Evolutionary conservation across 1,140 invertebrate genomes (phyloP).

Genomic region (Phymastichus coffea): DNA sequence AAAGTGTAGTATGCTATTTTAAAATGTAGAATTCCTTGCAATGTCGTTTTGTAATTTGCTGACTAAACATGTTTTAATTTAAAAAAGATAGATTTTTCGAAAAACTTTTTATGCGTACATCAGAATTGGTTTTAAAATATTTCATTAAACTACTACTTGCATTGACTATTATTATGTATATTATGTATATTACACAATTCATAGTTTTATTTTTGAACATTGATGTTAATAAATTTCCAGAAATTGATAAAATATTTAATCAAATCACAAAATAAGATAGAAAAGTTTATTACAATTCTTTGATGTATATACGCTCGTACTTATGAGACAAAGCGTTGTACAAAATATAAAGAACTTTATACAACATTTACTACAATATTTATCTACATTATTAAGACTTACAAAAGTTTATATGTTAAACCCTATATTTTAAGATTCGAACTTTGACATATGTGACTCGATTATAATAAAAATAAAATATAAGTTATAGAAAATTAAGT

Average conservation of each 20-base stretch:
- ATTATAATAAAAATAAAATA: slow-evolving; percentile 22
- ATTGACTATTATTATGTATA: too few relatives aligned
- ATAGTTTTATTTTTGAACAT: too few relatives aligned
- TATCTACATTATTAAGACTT: slow-evolving; percentile 1
- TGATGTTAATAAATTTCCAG: too few relatives aligned
- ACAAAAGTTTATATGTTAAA: slow-evolving; percentile 15
- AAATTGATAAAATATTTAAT: too few relatives aligned
- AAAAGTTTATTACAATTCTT: slow-evolving; percentile 30
- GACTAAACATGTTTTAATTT: too few relatives aligned
- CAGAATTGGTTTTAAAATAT: too few relatives aligned
- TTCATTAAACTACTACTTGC: too few relatives aligned
- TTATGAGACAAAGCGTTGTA: slow-evolving; percentile 17
- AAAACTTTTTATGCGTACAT: too few relatives aligned
- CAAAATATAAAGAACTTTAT: slow-evolving; percentile 28
- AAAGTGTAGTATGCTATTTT: slow-evolving; percentile 44
- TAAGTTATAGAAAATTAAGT: slow-evolving; percentile 15
- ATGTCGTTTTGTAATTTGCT: too few relatives aligned
- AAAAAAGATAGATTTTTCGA: too few relatives aligned
- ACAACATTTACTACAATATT: slow-evolving; percentile 13
- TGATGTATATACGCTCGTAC: slow-evolving; percentile 21
- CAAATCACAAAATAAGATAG: not conserved
- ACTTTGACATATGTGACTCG: slow-evolving; percentile 16
- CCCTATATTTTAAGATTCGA: slow-evolving; percentile 13
- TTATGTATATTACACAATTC: too few relatives aligned
- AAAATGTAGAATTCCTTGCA: too few relatives aligned